Base-by-base conservation (phyloP, 2,113 vertebrate species). In the Saguinus imperator region DNA sequence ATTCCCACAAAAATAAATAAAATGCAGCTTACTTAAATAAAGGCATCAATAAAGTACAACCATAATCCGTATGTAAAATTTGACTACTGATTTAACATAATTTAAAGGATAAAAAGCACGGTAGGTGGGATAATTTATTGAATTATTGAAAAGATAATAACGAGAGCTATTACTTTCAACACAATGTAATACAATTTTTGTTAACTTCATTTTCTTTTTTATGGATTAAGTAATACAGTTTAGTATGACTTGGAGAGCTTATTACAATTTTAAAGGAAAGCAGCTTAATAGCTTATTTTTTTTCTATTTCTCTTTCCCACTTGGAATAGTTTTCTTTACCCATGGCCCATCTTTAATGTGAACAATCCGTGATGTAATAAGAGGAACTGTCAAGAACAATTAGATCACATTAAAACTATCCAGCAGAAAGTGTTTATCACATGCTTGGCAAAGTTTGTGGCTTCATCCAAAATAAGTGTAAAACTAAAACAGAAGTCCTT, bases 401-500 rank as follows among this genome's bases (percentile, higher is more conserved):
- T 97, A 97, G 93, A 97, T 97, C 95, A 95, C 79, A 96, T 97
- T 92, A 76, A 93, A 98, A 97, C 96, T 97, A 92, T 93, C 55
- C 52, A 96, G 0, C 45, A 98, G 95, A 97, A 96, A 97, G 97
- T 94, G 89, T 95, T 73, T 57, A 94, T 97, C 72, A 64, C 93
- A 91, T 81, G 77, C 92, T 98, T 98, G 97, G 92, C 80, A 82
- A 98, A 98, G 91, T 92, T 92, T 94, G 97, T 84, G 93, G 93
- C 77, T 97, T 97, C 94, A 96, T 68, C 45, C 18, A 27, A 95
- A 97, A 96, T 94, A 98, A 98, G 97, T 94, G 97, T 94, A 98
- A 98, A 98, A 98, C 97, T 95, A 97, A 98, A 98, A 95, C 98
- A 98, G 98, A 97, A 98, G 97, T 98, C 93, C 79, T 82, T 94